Base-by-base conservation (phyloP, 2,797 vertebrate species). In the Sylvia borin region DNA sequence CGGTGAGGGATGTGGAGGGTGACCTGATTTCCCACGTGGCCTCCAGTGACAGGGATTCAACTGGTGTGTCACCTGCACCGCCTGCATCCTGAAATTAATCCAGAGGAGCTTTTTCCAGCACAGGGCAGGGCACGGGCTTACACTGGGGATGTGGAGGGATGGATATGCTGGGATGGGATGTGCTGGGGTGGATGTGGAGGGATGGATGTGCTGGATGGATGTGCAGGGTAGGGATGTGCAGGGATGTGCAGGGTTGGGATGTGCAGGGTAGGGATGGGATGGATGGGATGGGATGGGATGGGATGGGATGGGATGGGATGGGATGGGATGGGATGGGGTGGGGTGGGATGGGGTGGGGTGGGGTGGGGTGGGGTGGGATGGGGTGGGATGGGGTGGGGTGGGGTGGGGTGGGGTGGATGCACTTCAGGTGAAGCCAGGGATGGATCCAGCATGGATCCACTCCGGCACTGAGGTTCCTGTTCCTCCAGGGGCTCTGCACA, bases 21-120 rank as follows among this genome's bases (percentile, higher is more conserved):
- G 96, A 95, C 96, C 97, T 62, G 80, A 84, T 96, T 96, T 90
- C 94, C 81, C 32, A 0, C 3, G 2, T 16, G 36, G 55, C 38
- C 34, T 10, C 32, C 2, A 3, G 58, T 24, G 79, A 10, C 15
- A 25, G 11, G 50, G 47, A 50, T 16, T 55, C 62, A 40, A 45
- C 83, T 21, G 72, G 19, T 77, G 54, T 36, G 68, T 21, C 64
- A 77, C 74, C 62, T 70, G 74, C 40, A 13, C 45, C 0, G 7
- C 74, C 45, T 16, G 58, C 11, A 51, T 26, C 65, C 72, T n/a
- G 26, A 6, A 58, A 51, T 5, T 4, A 11, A 42, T 13, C 32
- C 48, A 10, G 55, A 32, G 21, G 25, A 47, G 60, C 10, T 47
- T 81, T 62, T 4, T 3, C 79, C 87, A 47, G 43, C 55, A 22